Evolutionary conservation across 1,140 invertebrate species (phyloP).

Genomic region (Planococcus citri): DNA sequence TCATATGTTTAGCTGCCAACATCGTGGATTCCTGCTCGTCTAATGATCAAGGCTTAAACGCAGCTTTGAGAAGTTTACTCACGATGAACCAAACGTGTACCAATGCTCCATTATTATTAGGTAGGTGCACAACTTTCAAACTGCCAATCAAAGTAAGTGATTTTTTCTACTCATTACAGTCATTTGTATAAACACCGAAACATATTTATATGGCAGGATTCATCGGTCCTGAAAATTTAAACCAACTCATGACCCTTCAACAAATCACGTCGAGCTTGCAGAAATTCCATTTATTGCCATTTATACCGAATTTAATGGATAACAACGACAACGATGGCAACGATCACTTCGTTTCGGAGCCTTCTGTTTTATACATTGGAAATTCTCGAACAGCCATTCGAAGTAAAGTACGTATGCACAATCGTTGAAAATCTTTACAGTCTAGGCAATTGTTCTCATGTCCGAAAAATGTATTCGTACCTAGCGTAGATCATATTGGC

Average conservation of each 20-base stretch:
- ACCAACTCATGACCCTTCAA: neutral
- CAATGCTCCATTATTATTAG: neutral
- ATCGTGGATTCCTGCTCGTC: neutral
- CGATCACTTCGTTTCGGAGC: neutral
- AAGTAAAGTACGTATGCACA: neutral
- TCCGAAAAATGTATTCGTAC: neutral
- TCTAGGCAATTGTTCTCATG: neutral
- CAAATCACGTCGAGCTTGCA: neutral
- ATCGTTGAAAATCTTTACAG: too few relatives aligned
- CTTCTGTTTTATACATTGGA: neutral
- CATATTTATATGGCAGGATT: too few relatives aligned
- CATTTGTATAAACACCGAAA: too few relatives aligned
- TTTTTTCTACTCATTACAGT: too few relatives aligned
- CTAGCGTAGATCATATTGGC: neutral
- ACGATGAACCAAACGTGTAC: neutral
- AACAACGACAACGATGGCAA: neutral
- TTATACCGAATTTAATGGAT: neutral
- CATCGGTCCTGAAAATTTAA: neutral
- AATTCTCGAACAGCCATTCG: neutral
- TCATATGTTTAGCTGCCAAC: neutral
- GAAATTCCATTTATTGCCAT: neutral
- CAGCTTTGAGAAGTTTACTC: slow-evolving; percentile 1
- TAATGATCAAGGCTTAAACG: neutral
- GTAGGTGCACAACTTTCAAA: neutral
- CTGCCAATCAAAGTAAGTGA: neutral